A percentile compares a stretch with the other conserved stretches of the same genome.
Conservation (phyloP, 2,797 vertebrate genomes). For the Lutjanus campechanus region DNA sequence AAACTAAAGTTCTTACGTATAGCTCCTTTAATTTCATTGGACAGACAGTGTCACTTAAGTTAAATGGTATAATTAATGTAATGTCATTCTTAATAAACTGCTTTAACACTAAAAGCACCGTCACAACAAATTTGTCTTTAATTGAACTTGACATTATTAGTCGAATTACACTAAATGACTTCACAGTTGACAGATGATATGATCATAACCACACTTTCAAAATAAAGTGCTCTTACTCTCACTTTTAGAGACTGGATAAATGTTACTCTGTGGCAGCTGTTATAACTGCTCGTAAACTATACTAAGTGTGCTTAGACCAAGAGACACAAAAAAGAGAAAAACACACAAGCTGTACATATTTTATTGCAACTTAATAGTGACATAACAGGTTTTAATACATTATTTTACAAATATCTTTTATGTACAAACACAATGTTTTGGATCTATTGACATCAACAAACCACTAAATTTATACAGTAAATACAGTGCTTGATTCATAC, state of each 20-base stretch:
- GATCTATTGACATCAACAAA: slow-evolving; percentile 79
- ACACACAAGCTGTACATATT: slow-evolving; percentile 80
- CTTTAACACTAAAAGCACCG: background rate
- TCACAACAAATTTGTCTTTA: background rate
- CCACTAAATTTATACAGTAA: slow-evolving; percentile 86
- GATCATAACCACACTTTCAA: too few species aligned
- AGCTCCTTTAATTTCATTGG: background rate
- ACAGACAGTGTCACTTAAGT: background rate
- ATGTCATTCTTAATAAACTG: background rate
- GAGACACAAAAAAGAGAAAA: slow-evolving; percentile 15
- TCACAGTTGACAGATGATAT: background rate
- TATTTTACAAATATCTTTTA: slow-evolving; percentile 87
- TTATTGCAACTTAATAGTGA: slow-evolving; percentile 81
- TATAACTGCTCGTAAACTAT: background rate
- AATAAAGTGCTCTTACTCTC: background rate
- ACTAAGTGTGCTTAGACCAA: background rate
- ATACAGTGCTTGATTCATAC: slow-evolving; percentile 82
- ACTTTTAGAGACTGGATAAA: background rate
- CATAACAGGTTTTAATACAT: slow-evolving; percentile 80
- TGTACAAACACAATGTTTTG: slow-evolving; percentile 84
- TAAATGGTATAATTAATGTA: background rate
- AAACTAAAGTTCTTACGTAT: too few species aligned
- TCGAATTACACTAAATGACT: background rate
- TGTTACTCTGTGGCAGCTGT: background rate
- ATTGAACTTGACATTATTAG: background rate